These are phyloP conservation scores for Cyprinodon diabolis DNA, from an alignment of 2,797 vertebrate genomes.

Conservation along the genomic window DNA sequence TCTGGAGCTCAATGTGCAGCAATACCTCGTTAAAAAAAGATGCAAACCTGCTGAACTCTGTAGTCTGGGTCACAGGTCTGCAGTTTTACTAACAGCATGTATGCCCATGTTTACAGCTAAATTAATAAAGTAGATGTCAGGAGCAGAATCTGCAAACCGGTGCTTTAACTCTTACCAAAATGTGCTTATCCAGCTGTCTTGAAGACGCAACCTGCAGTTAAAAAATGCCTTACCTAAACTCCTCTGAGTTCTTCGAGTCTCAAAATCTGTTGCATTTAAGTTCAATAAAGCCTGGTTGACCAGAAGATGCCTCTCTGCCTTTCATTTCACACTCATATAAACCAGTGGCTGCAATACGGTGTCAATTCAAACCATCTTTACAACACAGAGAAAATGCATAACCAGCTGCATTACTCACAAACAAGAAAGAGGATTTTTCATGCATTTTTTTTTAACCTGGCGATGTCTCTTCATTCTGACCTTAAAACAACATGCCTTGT, in stretches of 20 bases:
- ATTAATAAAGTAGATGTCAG: slow-evolving; percentile 19
- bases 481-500: slow-evolving; percentile 17
- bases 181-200: slow-evolving; percentile 46
- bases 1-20: slow-evolving; percentile 33
- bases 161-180: slow-evolving; percentile 53
- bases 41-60: slow-evolving; percentile 28
- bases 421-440: slow-evolving; percentile 1
- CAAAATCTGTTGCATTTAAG: slow-evolving; percentile 54
- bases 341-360: slow-evolving; percentile 10
- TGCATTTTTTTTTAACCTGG: not conserved
- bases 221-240: slow-evolving; percentile 59
- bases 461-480: slow-evolving; percentile 8
- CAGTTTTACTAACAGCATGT: slow-evolving; percentile 54
- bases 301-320: slow-evolving; percentile 17
- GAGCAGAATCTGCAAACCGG: slow-evolving; percentile 33
- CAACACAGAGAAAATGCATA: not conserved
- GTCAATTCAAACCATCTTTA: slow-evolving; percentile 29
- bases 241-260: slow-evolving; percentile 41
- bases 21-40: slow-evolving; percentile 34
- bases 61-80: slow-evolving; percentile 22
- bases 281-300: slow-evolving; percentile 69
- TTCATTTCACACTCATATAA: slow-evolving; percentile 34
- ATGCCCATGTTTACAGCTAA: slow-evolving; percentile 19
- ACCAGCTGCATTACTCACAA: slow-evolving; percentile 19
- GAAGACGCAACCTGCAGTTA: slow-evolving; percentile 43